Conservation (phyloP, 35 echinoderm and acorn worm species). For the Diadema setosum region DNA sequence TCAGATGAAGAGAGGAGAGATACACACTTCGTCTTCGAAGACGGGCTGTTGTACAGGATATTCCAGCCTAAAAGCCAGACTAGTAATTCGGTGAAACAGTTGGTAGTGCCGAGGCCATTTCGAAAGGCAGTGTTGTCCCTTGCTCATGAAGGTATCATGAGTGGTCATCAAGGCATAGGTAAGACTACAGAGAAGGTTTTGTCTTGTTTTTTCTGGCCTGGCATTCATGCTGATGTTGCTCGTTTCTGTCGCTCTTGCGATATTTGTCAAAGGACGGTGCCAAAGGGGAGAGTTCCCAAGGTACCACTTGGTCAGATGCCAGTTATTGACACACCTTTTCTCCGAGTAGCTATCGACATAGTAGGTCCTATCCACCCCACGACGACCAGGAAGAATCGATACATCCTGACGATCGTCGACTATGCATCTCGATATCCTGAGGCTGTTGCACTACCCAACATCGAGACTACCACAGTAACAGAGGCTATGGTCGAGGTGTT, state of each 20-base stretch:
- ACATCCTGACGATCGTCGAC: constrained; percentile 49
- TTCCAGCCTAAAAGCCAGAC: constrained; percentile 21
- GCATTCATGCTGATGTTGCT: constrained; percentile 21
- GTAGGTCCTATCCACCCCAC: constrained; percentile 49
- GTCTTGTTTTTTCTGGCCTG: constrained; percentile 43
- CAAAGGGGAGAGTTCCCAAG: constrained; percentile 48
- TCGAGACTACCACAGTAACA: constrained; percentile 51
- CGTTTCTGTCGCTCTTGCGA: constrained; percentile 53
- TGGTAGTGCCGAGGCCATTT: constrained; percentile 42
- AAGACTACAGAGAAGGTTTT: constrained; percentile 18
- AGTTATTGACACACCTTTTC: constrained; percentile 39
- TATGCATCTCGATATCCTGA: constrained; percentile 73
- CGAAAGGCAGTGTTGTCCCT: constrained; percentile 16
- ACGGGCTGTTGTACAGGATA: constrained; percentile 19
- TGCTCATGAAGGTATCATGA: constrained; percentile 26
- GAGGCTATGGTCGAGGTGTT: constrained; percentile 67
- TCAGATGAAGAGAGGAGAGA: neutral
- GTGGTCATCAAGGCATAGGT: constrained; percentile 36
- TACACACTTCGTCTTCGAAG: neutral
- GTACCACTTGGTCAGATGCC: constrained; percentile 52
- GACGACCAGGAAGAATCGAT: constrained; percentile 17
- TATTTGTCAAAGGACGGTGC: constrained; percentile 51
- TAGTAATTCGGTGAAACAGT: neutral
- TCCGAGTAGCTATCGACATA: constrained; percentile 51
- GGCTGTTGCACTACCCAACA: constrained; percentile 35